Percentiles rank a stretch among this genome's conserved stretches.
These are phyloP conservation scores for Antidorcas marsupialis DNA, from an alignment of 2,113 vertebrate species.

Conservation along the genomic window DNA sequence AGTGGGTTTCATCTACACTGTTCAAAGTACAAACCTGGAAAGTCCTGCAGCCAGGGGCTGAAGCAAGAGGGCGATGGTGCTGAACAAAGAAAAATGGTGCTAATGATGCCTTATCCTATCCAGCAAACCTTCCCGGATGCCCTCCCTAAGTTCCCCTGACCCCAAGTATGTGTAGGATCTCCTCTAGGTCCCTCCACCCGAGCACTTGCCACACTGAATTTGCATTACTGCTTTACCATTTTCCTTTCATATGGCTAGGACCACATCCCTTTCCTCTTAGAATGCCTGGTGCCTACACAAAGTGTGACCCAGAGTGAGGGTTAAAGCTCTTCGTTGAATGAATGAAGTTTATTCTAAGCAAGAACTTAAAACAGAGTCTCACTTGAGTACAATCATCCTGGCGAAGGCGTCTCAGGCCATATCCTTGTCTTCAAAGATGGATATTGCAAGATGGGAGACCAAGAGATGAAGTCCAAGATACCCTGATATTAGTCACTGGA, in stretches of 20 bases:
- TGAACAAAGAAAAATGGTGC: not conserved
- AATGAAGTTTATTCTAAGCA: not conserved
- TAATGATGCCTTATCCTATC: not conserved
- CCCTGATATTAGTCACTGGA: not conserved
- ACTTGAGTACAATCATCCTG: not conserved
- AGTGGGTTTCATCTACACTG: not conserved
- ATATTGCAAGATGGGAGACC: not conserved
- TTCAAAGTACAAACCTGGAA: not conserved
- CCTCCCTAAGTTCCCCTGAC: not conserved
- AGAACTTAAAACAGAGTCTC: not conserved
- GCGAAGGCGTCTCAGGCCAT: not conserved
- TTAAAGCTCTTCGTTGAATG: not conserved
- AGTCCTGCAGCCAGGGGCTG: no score
- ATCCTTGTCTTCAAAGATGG: not conserved
- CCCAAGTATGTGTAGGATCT: not conserved
- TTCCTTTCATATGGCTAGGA: not conserved
- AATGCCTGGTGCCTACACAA: not conserved
- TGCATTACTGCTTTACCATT: not conserved
- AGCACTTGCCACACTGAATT: not conserved
- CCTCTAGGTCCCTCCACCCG: no score
- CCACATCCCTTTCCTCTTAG: not conserved
- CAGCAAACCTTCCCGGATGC: not conserved
- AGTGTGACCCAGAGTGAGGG: not conserved
- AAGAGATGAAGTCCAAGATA: not conserved
- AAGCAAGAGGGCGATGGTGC: fast-evolving